Evolutionary conservation across 2,797 vertebrate species (phyloP).

Genomic region (Furcifer pardalis): DNA sequence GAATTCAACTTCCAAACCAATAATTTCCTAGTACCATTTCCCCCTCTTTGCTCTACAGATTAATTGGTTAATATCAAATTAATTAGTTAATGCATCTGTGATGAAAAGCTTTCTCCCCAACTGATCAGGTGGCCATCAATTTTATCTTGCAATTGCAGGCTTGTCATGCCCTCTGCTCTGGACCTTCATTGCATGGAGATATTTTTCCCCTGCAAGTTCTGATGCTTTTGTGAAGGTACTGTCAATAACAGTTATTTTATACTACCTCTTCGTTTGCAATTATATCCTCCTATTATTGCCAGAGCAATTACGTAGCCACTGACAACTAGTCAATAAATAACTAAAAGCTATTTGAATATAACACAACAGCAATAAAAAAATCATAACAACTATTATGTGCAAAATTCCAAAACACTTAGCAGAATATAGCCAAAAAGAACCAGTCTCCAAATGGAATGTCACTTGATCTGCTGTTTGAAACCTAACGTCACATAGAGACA

Average conservation of each 20-base stretch:
- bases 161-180: no score
- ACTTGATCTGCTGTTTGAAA: not conserved
- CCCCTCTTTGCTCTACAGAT: slow-evolving; percentile 57
- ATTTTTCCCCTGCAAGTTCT: not conserved
- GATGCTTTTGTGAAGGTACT: not conserved
- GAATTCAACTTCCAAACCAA: slow-evolving; percentile 71
- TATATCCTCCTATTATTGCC: not conserved
- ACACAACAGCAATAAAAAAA: not conserved
- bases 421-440: not conserved
- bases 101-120: slow-evolving; percentile 49
- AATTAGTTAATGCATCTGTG: slow-evolving; percentile 60
- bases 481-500: not conserved
- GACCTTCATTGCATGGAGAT: slow-evolving; percentile 15
- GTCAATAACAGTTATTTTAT: not conserved
- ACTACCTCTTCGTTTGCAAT: not conserved
- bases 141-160: slow-evolving; percentile 23
- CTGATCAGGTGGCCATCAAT: slow-evolving; percentile 23
- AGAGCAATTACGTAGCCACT: not conserved
- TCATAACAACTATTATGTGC: no score
- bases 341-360: not conserved
- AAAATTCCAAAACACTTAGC: not conserved
- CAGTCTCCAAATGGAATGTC: not conserved
- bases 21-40: slow-evolving; percentile 53
- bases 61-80: slow-evolving; percentile 63
- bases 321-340: not conserved